Evolutionary conservation across 2,113 vertebrate genomes (phyloP).

Genomic region (Trichomycterus rosablanca): DNA sequence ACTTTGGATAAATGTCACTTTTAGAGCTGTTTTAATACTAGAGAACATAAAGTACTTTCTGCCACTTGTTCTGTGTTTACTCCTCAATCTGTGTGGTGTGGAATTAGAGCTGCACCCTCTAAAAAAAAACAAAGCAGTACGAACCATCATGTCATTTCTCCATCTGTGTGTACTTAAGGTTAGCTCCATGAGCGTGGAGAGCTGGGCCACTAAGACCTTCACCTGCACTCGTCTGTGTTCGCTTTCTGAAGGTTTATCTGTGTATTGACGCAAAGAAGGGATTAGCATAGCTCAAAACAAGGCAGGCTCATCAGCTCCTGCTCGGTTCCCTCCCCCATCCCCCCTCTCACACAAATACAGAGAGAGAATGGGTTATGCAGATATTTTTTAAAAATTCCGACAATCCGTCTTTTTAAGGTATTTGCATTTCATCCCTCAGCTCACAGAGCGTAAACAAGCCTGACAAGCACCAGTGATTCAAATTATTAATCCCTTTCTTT

Average conservation of each 20-base stretch:
- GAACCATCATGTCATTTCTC: constrained; percentile 2
- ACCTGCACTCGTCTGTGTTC: constrained; percentile 6
- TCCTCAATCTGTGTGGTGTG: constrained; percentile 1
- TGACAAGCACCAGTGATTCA: constrained; percentile 27
- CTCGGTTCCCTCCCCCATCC: constrained; percentile 30
- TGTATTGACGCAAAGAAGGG: constrained; percentile 45
- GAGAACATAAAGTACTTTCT: too few relatives aligned
- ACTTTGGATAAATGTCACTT: too few relatives aligned
- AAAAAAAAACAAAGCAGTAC: background rate
- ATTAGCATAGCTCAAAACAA: constrained; percentile 58
- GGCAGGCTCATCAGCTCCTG: constrained; percentile 53
- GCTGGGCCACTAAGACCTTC: constrained; percentile 30
- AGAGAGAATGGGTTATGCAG: background rate
- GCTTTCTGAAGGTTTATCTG: constrained; percentile 52
- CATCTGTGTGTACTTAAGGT: constrained; percentile 9
- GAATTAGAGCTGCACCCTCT: constrained; percentile 7
- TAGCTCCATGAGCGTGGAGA: constrained; percentile 10
- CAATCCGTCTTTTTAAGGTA: constrained; percentile 6
- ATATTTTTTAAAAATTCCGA: constrained; percentile 6
- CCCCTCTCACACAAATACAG: constrained; percentile 18
- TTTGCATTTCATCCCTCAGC: constrained; percentile 20
- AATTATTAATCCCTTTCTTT: constrained; percentile 52
- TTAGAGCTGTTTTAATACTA: too few relatives aligned
- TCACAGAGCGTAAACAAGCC: constrained; percentile 20
- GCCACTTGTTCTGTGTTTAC: background rate